These are phyloP conservation scores for Xylocopa sonorina DNA, from an alignment of 1,140 invertebrate species.

Conservation along the genomic window DNA sequence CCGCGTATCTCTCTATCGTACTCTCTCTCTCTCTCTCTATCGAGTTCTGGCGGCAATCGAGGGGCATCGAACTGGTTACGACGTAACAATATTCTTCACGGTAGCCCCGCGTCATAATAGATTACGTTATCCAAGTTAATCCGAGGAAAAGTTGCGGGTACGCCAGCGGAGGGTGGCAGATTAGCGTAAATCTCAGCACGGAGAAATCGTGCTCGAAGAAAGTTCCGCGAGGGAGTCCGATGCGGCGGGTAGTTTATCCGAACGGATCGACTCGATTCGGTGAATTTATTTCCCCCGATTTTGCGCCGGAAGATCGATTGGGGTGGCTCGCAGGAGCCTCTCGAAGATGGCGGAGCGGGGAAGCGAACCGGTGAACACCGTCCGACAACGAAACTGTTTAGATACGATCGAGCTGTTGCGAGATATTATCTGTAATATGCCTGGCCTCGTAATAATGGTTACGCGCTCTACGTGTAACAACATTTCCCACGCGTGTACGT, in stretches of 20 bases:
- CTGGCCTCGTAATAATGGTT: not conserved
- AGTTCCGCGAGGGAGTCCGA: not conserved
- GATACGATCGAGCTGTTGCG: not conserved
- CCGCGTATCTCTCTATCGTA: not conserved
- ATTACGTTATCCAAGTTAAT: slow-evolving; percentile 31
- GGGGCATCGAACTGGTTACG: too few relatives aligned
- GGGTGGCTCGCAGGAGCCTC: not conserved
- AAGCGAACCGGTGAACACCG: not conserved
- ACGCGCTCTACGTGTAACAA: not conserved
- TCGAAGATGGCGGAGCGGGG: not conserved
- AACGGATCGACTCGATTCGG: slow-evolving; percentile 26
- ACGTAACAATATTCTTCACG: too few relatives aligned
- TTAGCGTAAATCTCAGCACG: slow-evolving; percentile 27
- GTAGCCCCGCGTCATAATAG: slow-evolving; percentile 12
- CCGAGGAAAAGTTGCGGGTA: slow-evolving; percentile 24
- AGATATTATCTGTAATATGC: not conserved
- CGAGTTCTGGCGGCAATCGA: too few relatives aligned
- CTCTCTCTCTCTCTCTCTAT: not conserved
- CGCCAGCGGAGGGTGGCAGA: not conserved
- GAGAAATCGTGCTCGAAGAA: slow-evolving; percentile 22
- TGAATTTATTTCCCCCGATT: not conserved
- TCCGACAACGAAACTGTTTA: not conserved
- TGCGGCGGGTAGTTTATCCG: too few relatives aligned
- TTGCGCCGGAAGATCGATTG: slow-evolving; percentile 6
- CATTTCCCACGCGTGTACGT: slow-evolving; percentile 9